Conservation (phyloP, 2,888 invertebrate genomes). For the Craniophora ligustri region DNA sequence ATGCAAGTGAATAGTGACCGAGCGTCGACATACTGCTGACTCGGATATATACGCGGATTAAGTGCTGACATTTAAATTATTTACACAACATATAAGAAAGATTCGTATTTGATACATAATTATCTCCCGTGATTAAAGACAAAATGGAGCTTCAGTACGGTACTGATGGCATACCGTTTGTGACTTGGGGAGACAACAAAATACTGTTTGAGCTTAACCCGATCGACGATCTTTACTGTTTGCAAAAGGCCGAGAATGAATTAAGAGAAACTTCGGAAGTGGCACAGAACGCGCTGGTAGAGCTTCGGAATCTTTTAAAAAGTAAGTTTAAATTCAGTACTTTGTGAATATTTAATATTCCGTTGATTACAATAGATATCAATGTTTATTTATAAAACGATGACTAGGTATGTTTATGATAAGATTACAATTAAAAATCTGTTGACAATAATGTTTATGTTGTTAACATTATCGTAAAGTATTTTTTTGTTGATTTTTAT, state of each 20-base stretch:
- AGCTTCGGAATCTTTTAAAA: conserved; percentile 88
- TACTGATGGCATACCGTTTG: conserved; percentile 88
- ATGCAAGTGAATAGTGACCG: conserved; percentile 66
- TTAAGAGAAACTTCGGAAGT: conserved; percentile 92
- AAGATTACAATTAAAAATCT: conserved; percentile 1
- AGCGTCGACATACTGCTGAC: conserved; percentile 53
- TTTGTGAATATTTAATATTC: not conserved
- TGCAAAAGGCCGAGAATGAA: conserved; percentile 91
- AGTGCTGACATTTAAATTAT: conserved; percentile 1
- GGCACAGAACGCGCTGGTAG: conserved; percentile 88
- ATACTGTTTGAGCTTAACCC: conserved; percentile 90
- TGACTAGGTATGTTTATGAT: not conserved
- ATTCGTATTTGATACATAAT: not conserved
- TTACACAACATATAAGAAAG: not conserved
- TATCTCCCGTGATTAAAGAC: not conserved
- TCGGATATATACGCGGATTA: conserved; percentile 25
- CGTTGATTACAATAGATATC: not conserved
- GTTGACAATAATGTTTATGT: not conserved
- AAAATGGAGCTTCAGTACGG: conserved; percentile 85
- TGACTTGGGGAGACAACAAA: conserved; percentile 89
- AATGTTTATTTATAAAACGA: not conserved
- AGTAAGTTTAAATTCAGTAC: conserved; percentile 82
- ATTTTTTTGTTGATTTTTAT: not conserved
- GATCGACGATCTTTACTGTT: conserved; percentile 85
- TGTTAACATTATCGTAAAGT: not conserved